phyloP scores from a whole-genome alignment of 2,797 vertebrate genomes.

The Basileuterus tristriatus region DNA sequence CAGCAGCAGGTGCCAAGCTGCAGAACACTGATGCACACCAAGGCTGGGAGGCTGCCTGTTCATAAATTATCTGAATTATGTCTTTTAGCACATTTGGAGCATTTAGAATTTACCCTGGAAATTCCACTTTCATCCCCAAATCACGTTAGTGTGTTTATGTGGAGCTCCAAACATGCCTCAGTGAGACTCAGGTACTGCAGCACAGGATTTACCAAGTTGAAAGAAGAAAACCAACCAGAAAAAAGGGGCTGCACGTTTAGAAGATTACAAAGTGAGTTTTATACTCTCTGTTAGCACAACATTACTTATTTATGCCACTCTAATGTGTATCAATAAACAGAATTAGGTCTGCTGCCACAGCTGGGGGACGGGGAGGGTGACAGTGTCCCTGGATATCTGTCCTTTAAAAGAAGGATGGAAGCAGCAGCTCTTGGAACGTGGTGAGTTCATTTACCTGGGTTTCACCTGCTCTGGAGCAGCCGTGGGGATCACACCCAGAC shows the following conservation, averaged over 20 bases:
- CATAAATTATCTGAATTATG: slow-evolving; percentile 38
- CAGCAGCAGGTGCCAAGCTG: slow-evolving; percentile 29
- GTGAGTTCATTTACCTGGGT: not conserved
- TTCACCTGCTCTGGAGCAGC: not conserved
- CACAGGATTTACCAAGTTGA: not conserved
- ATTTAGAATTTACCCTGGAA: slow-evolving; percentile 10
- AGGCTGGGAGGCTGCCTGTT: slow-evolving; percentile 15
- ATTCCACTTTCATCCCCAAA: not conserved
- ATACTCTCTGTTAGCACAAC: not conserved
- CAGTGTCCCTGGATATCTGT: not conserved
- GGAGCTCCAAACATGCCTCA: not conserved
- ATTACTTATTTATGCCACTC: not conserved
- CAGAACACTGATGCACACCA: not conserved
- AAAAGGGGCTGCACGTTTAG: not conserved
- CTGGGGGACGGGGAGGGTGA: not conserved
- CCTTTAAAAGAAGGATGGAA: not conserved
- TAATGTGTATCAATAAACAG: not conserved
- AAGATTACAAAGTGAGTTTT: not conserved
- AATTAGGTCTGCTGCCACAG: not conserved
- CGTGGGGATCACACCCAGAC: not conserved
- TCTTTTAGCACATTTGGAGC: slow-evolving; percentile 44
- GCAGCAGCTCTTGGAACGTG: not conserved
- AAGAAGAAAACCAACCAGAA: too few relatives aligned
- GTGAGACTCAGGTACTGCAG: not conserved
- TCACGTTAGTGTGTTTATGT: not conserved